Evolutionary conservation across 2,113 vertebrate species (phyloP).

Genomic region (Mesitornis unicolor): DNA sequence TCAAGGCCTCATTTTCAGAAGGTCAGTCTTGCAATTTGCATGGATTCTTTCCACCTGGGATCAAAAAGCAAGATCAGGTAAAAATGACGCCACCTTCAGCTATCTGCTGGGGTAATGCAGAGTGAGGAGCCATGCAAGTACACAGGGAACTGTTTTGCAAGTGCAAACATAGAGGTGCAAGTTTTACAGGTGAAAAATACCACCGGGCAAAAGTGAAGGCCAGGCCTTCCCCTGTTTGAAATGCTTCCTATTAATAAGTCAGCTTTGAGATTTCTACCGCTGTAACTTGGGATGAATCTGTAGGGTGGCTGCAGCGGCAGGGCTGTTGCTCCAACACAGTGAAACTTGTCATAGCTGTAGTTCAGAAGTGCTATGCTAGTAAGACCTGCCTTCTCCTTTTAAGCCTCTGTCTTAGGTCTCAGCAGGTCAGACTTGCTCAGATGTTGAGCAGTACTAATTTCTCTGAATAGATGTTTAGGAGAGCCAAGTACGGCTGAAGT

Average conservation of each 20-base stretch:
- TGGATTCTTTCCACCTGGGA: background rate
- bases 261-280: background rate
- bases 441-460: background rate
- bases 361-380: background rate
- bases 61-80: background rate
- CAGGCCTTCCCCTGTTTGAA: background rate
- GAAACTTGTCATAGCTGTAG: fast-evolving
- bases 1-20: conserved; percentile 13
- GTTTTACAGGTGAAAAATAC: background rate
- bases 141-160: background rate
- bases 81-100: background rate
- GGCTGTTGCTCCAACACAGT: background rate
- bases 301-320: background rate
- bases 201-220: background rate
- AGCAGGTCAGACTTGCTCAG: background rate
- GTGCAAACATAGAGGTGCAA: background rate
- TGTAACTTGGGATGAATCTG: background rate
- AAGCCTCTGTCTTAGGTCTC: background rate
- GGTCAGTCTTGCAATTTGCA: background rate
- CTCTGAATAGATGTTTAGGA: background rate
- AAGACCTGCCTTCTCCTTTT: background rate
- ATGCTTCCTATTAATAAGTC: background rate
- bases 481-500: background rate
- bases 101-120: background rate
- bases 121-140: background rate